Evolutionary conservation across 2,888 invertebrate genomes (phyloP), one percentile per base, ranked within the genome.

Genomic region (Dorcus parallelipipedus): DNA sequence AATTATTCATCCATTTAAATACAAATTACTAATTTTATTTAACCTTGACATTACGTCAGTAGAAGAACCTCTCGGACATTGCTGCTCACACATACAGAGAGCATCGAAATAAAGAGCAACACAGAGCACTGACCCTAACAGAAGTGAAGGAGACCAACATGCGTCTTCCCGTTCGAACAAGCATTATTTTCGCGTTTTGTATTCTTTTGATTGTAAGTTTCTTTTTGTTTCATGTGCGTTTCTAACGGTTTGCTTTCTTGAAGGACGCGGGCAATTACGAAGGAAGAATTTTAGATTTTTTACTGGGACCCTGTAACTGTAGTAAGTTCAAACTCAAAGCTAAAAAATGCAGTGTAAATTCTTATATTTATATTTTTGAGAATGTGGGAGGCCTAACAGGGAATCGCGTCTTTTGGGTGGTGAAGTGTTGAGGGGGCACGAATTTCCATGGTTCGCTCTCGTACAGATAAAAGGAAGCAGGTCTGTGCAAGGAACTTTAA

Each of bases 381-480:
- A 72, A 64, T 82, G 82, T 66, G 81, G 82, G n/a, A 69, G 79
- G 61, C 73, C 82, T 8, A 81, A 81, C 69, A 73, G 79, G 14
- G 73, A 72, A 50, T 76, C 76, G 20, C 62, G 69, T 33, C 61
- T 74, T 41, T 62, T 81, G 9, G 82, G 81, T 1, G 83, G 83
- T 2, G 83, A 84, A 67, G 73, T 71, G 52, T 74, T 80, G 14
- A 72, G 75, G 41, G 76, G 78, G 0, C 80, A 83, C 63, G 82
- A 83, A 68, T 84, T 82, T 72, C 84, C 84, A 0, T 84, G 84
- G 84, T 73, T 84, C 23, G 81, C 79, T 1, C 72, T 78, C 38
- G 71, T 85, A 56, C 78, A 80, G 60, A 71, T 80, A 17, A 76
- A 75, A 52, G 78, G 77, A 2, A 64, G 64, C 9, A 63, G 64